Percentiles rank a stretch among this genome's conserved stretches.
Evolutionary conservation across 2,888 invertebrate species (phyloP).

Genomic region (Petrophora chlorosata): DNA sequence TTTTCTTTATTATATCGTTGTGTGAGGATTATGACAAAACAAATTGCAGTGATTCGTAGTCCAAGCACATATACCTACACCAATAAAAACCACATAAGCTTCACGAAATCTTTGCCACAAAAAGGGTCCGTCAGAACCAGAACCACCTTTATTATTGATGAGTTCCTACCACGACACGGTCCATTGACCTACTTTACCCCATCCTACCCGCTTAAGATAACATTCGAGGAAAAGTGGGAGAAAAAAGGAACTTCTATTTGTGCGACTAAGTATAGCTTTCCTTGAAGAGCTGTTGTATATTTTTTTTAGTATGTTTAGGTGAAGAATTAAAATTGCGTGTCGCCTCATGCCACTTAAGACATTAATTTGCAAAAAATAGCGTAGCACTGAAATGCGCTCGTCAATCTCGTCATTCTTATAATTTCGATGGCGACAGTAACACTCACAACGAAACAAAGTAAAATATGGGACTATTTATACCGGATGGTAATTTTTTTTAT

Average conservation of each 20-base stretch:
- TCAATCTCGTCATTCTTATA: too few relatives aligned
- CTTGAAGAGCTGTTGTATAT: neutral
- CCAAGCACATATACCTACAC: neutral
- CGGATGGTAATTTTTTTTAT: too few relatives aligned
- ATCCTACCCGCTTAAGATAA: slow-evolving; percentile 36
- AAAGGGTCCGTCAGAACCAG: slow-evolving; percentile 23
- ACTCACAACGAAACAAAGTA: too few relatives aligned
- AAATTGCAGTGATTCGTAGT: neutral
- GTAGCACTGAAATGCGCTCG: too few relatives aligned
- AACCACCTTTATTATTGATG: slow-evolving; percentile 55
- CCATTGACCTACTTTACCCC: slow-evolving; percentile 54
- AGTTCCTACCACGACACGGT: slow-evolving; percentile 37
- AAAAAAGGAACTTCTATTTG: slow-evolving; percentile 40
- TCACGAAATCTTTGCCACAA: slow-evolving; percentile 19
- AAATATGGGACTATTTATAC: too few relatives aligned
- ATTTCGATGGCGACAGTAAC: too few relatives aligned
- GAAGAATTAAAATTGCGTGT: too few relatives aligned
- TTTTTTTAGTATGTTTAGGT: too few relatives aligned
- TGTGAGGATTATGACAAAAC: neutral
- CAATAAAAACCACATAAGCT: slow-evolving; percentile 19
- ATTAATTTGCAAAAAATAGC: too few relatives aligned
- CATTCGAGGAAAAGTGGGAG: slow-evolving; percentile 33
- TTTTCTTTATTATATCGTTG: too few relatives aligned
- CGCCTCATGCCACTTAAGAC: too few relatives aligned
- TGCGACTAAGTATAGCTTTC: neutral